phyloP scores from a whole-genome alignment of 1,140 invertebrate species.

The Papilio glaucus region DNA sequence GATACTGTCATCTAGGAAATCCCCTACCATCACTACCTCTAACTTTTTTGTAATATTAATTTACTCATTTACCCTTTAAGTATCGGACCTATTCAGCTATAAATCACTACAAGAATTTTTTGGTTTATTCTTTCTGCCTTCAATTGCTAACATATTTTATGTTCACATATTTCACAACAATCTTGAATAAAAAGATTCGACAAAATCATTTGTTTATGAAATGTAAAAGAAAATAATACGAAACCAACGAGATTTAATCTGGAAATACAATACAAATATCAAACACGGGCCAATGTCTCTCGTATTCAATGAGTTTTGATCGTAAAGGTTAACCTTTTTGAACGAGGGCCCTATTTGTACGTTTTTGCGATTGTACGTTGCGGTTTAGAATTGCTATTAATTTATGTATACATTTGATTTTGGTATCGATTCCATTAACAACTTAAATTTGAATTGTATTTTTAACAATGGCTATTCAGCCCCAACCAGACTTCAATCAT shows the following conservation, averaged over 20 bases:
- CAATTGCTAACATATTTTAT: background rate
- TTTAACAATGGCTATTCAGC: too few relatives aligned
- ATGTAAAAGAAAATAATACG: conserved; percentile 14
- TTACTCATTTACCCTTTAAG: too few relatives aligned
- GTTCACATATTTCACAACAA: background rate
- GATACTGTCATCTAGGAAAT: too few relatives aligned
- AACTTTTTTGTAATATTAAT: too few relatives aligned
- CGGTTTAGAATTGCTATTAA: background rate
- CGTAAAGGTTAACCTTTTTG: conserved; percentile 7
- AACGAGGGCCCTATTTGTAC: background rate
- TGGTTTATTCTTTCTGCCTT: conserved; percentile 1
- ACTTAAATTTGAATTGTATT: too few relatives aligned
- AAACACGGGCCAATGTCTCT: conserved; percentile 9
- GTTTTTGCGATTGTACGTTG: background rate
- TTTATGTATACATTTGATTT: background rate
- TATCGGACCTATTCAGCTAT: too few relatives aligned
- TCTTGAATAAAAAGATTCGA: too few relatives aligned
- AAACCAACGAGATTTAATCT: background rate
- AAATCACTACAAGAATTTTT: too few relatives aligned
- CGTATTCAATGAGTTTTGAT: conserved; percentile 13
- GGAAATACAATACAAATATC: background rate
- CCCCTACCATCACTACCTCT: too few relatives aligned
- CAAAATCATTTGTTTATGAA: background rate
- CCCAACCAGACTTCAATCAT: too few relatives aligned
- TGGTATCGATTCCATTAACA: background rate